Evolutionary conservation across 2,888 invertebrate genomes (phyloP), one percentile per base, ranked within the genome.

Genomic region (Apodemia mormo): DNA sequence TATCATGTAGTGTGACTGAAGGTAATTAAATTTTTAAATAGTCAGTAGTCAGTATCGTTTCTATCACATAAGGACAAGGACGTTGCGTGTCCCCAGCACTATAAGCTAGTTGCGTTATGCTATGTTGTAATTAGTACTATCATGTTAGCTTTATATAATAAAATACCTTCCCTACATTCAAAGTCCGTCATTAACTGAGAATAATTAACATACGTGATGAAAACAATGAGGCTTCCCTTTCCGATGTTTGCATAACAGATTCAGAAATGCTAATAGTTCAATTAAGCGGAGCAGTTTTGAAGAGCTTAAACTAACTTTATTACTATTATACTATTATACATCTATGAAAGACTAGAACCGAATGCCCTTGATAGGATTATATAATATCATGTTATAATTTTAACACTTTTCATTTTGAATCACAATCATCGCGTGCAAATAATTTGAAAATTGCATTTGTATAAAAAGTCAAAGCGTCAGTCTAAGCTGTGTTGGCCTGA

Each of bases 221-320:
- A 61, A 61, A 30, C 61, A 33, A 61, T 61, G 61, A 61, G 61
- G 61, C 30, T 61, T 30, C 33, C 12, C 61, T 61, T 61, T 61
- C 12, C 61, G 30, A 14, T 61, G 30, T 33, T 61, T 33, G 61
- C 61, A 61, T 61, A 33, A 61, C 61, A 14, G 61, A 61, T 61
- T 61, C 30, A 61, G 61, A 61, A 61, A 61, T 61, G 61, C 30
- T 61, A 61, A 61, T 61, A 30, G 30, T 61, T 61, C 33, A 61
- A 61, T 30, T 61, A 61, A 61, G 61, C 61, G 10, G 9, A 30
- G 10, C 33, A 61, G 12, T 61, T 61, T 61, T 29, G 61, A 61
- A 33, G 61, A 61, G 30, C 30, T 61, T 61, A 61, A 29, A 61
- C 33, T 30, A 61, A 61, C 30, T 52, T 52, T 52, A n/a, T 52